These are phyloP conservation scores for Hippocampus guttulatus DNA, from an alignment of 2,113 vertebrate genomes.

Conservation along the genomic window DNA sequence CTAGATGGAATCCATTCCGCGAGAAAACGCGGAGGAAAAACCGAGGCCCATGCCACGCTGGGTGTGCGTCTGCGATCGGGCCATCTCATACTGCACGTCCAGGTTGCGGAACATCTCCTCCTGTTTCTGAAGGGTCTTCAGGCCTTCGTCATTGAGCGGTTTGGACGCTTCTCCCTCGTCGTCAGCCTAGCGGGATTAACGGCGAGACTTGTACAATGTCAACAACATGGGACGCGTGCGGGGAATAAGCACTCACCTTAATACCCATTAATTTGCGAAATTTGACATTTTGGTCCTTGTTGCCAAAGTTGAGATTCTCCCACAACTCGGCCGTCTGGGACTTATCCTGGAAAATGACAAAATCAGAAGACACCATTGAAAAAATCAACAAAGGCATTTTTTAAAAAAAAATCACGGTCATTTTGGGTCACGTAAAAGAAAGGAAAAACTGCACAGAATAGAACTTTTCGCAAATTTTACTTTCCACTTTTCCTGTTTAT, in stretches of 20 bases:
- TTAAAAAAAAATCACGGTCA: no score
- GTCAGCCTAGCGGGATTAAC: conserved; percentile 70
- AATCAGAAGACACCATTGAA: neutral
- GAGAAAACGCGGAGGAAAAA: conserved; percentile 89
- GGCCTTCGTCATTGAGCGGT: conserved; percentile 84
- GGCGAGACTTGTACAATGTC: neutral
- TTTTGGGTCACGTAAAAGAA: no score
- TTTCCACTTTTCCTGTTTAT: no score
- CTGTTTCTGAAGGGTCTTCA: conserved; percentile 94
- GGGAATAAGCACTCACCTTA: conserved; percentile 75
- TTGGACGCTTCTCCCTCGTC: conserved; percentile 81
- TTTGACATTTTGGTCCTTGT: conserved; percentile 99
- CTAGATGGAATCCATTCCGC: conserved; percentile 95
- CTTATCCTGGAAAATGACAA: conserved; percentile 79
- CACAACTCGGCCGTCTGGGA: conserved; percentile 96
- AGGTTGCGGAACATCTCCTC: conserved; percentile 97
- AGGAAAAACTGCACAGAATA: no score
- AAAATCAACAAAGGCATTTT: neutral
- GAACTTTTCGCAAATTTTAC: no score
- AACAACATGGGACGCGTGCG: neutral
- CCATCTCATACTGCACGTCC: conserved; percentile 98
- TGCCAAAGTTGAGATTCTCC: conserved; percentile 98
- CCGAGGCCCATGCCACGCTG: conserved; percentile 99
- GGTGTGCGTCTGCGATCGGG: conserved; percentile 95
- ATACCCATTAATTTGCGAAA: conserved; percentile 99